Percentiles rank a stretch among this genome's conserved stretches.
These are phyloP conservation scores for Symphodus melops DNA, from an alignment of 2,113 vertebrate species.

Conservation along the genomic window DNA sequence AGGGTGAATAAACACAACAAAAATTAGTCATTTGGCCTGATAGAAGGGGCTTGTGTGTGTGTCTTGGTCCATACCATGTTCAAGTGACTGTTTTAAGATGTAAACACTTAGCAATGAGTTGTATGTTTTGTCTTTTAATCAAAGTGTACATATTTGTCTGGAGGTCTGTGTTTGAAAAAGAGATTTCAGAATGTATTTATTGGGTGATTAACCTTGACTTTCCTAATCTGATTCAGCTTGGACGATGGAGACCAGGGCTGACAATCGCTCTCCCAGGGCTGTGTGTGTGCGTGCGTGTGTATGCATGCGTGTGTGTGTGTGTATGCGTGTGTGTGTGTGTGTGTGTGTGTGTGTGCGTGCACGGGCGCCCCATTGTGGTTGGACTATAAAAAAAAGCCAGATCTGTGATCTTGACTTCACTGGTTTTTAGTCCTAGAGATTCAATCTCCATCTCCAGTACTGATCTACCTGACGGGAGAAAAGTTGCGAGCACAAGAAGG, in stretches of 20 bases:
- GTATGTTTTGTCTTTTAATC: slow-evolving; percentile 52
- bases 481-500: slow-evolving; percentile 56
- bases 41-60: slow-evolving; percentile 37
- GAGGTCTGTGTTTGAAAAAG: slow-evolving; percentile 55
- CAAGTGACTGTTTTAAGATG: slow-evolving; percentile 69
- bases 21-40: slow-evolving; percentile 17
- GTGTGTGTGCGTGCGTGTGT: slow-evolving; percentile 3
- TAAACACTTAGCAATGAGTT: slow-evolving; percentile 62
- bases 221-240: slow-evolving; percentile 50
- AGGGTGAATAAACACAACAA: not conserved
- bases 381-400: slow-evolving; percentile 44
- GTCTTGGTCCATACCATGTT: slow-evolving; percentile 52
- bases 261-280: slow-evolving; percentile 55
- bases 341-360: slow-evolving; percentile 50
- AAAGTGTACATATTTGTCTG: slow-evolving; percentile 74
- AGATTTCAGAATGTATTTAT: slow-evolving; percentile 84
- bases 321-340: slow-evolving; percentile 49
- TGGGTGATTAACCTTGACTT: slow-evolving; percentile 70
- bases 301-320: slow-evolving; percentile 10
- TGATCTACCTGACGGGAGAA: slow-evolving; percentile 29
- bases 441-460: slow-evolving; percentile 47
- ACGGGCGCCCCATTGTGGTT: slow-evolving; percentile 58
- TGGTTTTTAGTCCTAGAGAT: slow-evolving; percentile 41
- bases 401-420: slow-evolving; percentile 47
- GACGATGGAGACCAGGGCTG: slow-evolving; percentile 46